Base-by-base conservation (phyloP, 2,797 vertebrate genomes). In the Enteromius afrohamiltoni region DNA sequence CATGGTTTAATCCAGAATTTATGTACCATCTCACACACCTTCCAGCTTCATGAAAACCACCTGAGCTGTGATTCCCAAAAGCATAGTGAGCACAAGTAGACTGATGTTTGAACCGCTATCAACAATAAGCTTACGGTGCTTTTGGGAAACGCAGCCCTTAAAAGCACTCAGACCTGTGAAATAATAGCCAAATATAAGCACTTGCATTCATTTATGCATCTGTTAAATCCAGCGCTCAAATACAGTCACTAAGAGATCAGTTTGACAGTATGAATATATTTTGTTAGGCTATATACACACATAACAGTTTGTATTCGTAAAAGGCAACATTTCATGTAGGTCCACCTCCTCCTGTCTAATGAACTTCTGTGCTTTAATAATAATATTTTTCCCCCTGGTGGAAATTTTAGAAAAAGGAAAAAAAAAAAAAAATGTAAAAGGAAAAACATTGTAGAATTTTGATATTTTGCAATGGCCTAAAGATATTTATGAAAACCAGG, bases 321-420 rank as follows among this genome's bases (percentile, higher is more conserved):
- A 31, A 51, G 16, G 23, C 16, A 73, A 23, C 40, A 75, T 14
- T 37, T 40, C 11, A 7, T 23, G 40, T 74, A 9, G 45, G 58
- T 75, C 34, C 71, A 37, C 71, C 47, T 53, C 17, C 23, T 23
- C 49, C 42, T n/a, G 29, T 68, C 16, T 40, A 67, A 67, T 17
- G 17, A 77, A 68, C 14, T 40, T 21, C 29, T 67, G 71, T 76
- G 55, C 29, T 80, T 80, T 60, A 77, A 26, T 26, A 42, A 42
- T 81, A 79, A 49, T 70, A 76, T 79, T 49, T 60, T 73, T 81
- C 83, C 85, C 81, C 83, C 87, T 79, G 47, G 58, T 85, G 87
- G 83, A 53, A 13, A 70, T 16, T 71, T 74, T 4, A 55, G 17
- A 19, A 31, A 1, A 79, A 51, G 13, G 8, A 62, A 31, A 74